Percentiles rank a stretch among this genome's conserved stretches.
These are phyloP conservation scores for Copidosoma aretas DNA, from an alignment of 2,888 invertebrate species.

Conservation along the genomic window DNA sequence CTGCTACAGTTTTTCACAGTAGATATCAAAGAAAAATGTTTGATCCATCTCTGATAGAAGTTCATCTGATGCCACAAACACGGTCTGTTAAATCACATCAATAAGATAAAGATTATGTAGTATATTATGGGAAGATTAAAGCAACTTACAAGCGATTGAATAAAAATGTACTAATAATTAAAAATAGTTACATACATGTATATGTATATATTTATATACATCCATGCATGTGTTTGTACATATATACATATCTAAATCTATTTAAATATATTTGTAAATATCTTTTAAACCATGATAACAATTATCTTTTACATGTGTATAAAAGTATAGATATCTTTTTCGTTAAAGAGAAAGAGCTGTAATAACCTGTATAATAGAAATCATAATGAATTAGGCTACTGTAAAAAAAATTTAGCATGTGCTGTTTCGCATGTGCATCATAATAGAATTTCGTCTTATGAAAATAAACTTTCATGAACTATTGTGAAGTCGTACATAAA, in stretches of 20 bases:
- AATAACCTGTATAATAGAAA: too few relatives aligned
- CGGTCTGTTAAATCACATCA: constrained; percentile 30
- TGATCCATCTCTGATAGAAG: constrained; percentile 66
- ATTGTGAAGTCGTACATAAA: too few relatives aligned
- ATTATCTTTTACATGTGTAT: too few relatives aligned
- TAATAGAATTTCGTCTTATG: too few relatives aligned
- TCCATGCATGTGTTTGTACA: neutral
- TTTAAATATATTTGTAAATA: constrained; percentile 33
- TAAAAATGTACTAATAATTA: constrained; percentile 25
- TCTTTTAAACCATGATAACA: constrained; percentile 5
- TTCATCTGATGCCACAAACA: constrained; percentile 58
- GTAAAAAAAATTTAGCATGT: too few relatives aligned
- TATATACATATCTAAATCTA: constrained; percentile 2
- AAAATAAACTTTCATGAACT: too few relatives aligned
- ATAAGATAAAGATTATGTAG: constrained; percentile 21
- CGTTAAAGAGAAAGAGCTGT: too few relatives aligned
- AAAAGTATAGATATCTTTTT: too few relatives aligned
- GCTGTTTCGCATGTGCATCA: too few relatives aligned
- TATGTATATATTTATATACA: constrained; percentile 8
- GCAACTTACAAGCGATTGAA: neutral
- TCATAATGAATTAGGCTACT: too few relatives aligned
- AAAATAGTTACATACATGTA: constrained; percentile 3
- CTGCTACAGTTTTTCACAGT: constrained; percentile 66
- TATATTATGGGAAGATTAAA: constrained; percentile 18
- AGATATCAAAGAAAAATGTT: constrained; percentile 67